Conservation (phyloP, 1,140 invertebrate species). For the Leptonema lineaticorne region DNA sequence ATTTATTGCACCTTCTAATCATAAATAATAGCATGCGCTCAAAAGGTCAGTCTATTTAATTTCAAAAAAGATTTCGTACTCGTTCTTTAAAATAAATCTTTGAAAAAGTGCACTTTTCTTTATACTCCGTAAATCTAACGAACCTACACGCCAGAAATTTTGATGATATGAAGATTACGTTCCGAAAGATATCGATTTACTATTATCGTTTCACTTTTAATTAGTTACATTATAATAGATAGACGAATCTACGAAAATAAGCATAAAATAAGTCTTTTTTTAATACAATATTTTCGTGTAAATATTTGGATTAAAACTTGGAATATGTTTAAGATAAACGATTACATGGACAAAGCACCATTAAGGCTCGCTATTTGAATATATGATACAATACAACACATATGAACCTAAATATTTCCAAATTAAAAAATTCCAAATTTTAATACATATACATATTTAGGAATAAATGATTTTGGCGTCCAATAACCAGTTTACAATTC, state of each 20-base stretch:
- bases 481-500: neutral
- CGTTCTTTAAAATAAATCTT: neutral
- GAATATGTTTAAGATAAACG: neutral
- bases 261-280: neutral
- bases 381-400: neutral
- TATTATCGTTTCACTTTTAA: too few relatives aligned
- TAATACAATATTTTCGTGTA: neutral
- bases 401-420: neutral
- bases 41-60: conserved; percentile 1
- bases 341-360: neutral
- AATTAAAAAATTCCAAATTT: neutral
- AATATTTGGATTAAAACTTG: neutral
- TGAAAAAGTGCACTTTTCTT: conserved; percentile 15
- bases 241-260: neutral
- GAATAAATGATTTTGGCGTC: neutral
- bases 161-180: conserved; percentile 4
- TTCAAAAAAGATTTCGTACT: too few relatives aligned
- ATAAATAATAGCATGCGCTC: too few relatives aligned
- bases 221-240: too few relatives aligned
- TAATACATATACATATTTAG: neutral
- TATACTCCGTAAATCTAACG: conserved; percentile 1
- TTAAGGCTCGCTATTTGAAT: neutral
- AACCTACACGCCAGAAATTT: neutral
- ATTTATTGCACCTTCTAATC: too few relatives aligned
- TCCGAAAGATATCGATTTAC: too few relatives aligned